phyloP scores from a whole-genome alignment of 2,113 vertebrate genomes.

The Microcebus murinus region DNA sequence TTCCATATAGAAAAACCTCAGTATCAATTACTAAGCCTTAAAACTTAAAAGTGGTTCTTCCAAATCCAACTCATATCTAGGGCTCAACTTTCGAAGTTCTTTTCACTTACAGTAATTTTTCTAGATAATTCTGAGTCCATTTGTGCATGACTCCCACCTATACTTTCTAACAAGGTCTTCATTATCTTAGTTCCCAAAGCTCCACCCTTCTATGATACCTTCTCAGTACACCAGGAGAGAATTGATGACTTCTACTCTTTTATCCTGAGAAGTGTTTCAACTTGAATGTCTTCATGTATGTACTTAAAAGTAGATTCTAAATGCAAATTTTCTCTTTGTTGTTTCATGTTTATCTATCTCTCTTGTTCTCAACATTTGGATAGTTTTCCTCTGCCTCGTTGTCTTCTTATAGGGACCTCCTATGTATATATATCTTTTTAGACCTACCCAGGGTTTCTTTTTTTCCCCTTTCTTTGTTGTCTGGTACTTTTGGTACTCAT shows the following conservation, averaged over 20 bases:
- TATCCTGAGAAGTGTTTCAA: background rate
- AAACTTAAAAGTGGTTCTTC: background rate
- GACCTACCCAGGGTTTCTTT: background rate
- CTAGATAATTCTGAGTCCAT: background rate
- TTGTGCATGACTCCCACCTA: background rate
- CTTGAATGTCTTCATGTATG: background rate
- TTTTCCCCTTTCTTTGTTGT: background rate
- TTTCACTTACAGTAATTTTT: background rate
- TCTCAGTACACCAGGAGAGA: background rate
- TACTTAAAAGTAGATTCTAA: background rate
- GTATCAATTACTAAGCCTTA: background rate
- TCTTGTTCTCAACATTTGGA: background rate
- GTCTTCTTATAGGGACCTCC: background rate
- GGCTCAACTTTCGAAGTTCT: background rate
- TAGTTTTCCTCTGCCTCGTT: background rate
- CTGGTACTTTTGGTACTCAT: background rate
- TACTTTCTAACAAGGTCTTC: background rate
- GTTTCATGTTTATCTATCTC: background rate
- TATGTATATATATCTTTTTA: background rate
- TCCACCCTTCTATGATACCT: background rate
- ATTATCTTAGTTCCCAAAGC: background rate
- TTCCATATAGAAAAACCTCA: background rate
- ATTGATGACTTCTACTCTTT: background rate
- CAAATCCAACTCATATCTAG: background rate
- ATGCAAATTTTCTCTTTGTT: background rate